Percentiles rank a stretch among this genome's conserved stretches.
Evolutionary conservation across 37 sponge, comb jelly and placozoan species (phyloP).

Genomic region (Axinella damicornis): DNA sequence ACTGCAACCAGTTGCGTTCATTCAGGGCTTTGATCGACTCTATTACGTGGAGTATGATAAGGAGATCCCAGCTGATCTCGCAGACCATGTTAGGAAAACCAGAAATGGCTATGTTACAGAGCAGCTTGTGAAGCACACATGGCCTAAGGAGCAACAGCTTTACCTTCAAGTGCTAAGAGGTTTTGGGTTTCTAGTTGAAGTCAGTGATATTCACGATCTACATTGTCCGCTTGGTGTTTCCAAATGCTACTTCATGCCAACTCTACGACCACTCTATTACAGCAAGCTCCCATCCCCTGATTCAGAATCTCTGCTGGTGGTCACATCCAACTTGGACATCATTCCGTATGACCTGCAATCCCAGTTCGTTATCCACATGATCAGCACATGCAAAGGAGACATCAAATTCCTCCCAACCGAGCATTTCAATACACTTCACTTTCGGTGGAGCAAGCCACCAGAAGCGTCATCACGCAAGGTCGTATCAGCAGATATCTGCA

Average conservation of each 20-base stretch:
- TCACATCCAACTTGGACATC: neutral
- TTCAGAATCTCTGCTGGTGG: conserved; percentile 1
- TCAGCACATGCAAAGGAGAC: neutral
- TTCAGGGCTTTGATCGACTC: too few relatives aligned
- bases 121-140: neutral
- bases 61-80: neutral
- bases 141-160: conserved; percentile 6
- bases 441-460: neutral
- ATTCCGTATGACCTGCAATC: neutral
- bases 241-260: conserved; percentile 11
- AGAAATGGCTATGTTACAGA: conserved; percentile 9
- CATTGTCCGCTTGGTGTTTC: too few relatives aligned
- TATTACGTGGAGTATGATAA: too few relatives aligned
- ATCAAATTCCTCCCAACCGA: neutral
- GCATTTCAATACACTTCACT: neutral
- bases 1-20: too few relatives aligned
- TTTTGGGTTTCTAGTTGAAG: neutral
- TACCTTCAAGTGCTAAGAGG: neutral
- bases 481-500: neutral
- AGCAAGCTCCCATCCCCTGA: neutral
- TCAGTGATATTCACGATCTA: too few relatives aligned
- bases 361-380: neutral
- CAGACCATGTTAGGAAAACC: neutral
- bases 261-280: neutral
- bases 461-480: neutral